Conservation (phyloP, 2,113 vertebrate genomes). For the Orycteropus afer region DNA sequence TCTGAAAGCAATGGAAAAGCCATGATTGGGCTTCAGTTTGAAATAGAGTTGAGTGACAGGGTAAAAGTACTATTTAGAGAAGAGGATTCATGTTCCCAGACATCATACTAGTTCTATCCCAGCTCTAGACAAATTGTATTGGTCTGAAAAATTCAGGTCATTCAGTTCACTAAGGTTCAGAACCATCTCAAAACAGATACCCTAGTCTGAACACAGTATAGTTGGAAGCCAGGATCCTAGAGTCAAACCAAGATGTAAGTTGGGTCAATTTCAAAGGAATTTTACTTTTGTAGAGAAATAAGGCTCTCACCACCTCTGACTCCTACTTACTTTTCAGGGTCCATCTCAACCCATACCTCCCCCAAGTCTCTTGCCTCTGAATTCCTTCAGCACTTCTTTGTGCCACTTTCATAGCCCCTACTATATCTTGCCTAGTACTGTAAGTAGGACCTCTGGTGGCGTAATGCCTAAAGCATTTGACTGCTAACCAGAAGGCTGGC, state of each 20-base stretch:
- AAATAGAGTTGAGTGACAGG: neutral
- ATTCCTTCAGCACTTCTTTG: constrained; percentile 1
- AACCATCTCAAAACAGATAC: neutral
- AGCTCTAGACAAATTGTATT: neutral
- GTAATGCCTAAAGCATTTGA: too few species aligned
- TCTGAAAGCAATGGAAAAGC: constrained; percentile 33
- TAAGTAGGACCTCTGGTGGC: too few species aligned
- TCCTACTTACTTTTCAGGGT: constrained; percentile 1
- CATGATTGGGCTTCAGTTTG: neutral
- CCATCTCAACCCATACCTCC: neutral
- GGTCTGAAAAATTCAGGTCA: constrained; percentile 3
- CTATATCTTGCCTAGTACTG: neutral
- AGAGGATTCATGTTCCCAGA: constrained; percentile 27
- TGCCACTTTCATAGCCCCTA: neutral
- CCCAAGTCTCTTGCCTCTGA: neutral
- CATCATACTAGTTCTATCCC: neutral
- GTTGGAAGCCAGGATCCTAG: neutral
- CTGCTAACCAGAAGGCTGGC: too few species aligned
- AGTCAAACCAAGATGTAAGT: neutral
- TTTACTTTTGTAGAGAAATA: constrained; percentile 1
- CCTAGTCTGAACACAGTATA: neutral
- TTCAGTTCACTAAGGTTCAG: constrained; percentile 26
- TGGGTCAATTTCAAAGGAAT: constrained; percentile 20
- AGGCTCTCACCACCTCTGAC: neutral
- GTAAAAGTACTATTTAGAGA: neutral